Evolutionary conservation across 2,113 vertebrate species (phyloP).

Genomic region (Epinephelus lanceolatus): DNA sequence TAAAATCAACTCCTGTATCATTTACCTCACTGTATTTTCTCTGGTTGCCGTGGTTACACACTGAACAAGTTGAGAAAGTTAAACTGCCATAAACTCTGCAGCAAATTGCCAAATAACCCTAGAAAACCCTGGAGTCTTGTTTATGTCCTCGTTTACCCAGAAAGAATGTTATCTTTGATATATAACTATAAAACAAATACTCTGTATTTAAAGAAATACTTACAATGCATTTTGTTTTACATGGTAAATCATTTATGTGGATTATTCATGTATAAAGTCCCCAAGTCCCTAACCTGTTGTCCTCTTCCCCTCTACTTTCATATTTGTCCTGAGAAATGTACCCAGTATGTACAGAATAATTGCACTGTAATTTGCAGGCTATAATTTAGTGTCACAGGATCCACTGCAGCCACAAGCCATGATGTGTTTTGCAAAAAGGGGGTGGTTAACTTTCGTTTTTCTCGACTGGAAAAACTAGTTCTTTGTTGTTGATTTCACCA

Average conservation of each 20-base stretch:
- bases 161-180: not conserved
- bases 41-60: constrained; percentile 4
- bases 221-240: not conserved
- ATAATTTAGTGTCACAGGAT: constrained; percentile 28
- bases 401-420: not conserved
- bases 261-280: not conserved
- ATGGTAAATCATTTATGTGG: not conserved
- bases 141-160: not conserved
- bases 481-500: not conserved
- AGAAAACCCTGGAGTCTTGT: not conserved
- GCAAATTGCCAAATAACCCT: not conserved
- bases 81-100: not conserved
- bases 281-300: not conserved
- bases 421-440: constrained; percentile 4
- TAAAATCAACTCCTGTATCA: not conserved
- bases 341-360: constrained; percentile 13
- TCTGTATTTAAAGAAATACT: not conserved
- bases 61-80: not conserved
- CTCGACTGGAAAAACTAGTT: constrained; percentile 33
- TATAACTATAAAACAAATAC: not conserved
- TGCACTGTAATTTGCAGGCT: constrained; percentile 32
- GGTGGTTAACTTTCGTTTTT: not conserved
- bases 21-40: not conserved
- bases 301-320: constrained; percentile 11
- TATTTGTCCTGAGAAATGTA: constrained; percentile 8